These are phyloP conservation scores for Drosophila funebris DNA, from an alignment of 1,140 invertebrate genomes.

Conservation along the genomic window DNA sequence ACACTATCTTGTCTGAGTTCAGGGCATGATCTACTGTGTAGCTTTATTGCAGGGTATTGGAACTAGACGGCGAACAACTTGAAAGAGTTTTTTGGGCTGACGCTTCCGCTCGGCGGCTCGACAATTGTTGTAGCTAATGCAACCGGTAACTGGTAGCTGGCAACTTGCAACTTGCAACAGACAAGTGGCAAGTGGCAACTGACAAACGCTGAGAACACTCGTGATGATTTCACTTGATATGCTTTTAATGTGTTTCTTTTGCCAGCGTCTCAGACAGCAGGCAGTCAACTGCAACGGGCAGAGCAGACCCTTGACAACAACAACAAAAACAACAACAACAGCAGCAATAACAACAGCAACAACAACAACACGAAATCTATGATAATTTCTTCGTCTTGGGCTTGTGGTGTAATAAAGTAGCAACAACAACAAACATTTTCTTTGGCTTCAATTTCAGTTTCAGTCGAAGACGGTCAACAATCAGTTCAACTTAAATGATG, in stretches of 20 bases:
- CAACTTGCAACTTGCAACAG: slow-evolving; percentile 35
- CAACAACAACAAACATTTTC: slow-evolving; percentile 53
- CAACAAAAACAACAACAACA: background rate
- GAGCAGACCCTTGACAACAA: slow-evolving; percentile 4
- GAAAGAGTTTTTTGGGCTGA: slow-evolving; percentile 25
- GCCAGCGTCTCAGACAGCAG: slow-evolving; percentile 37
- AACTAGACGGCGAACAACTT: background rate
- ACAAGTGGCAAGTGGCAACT: slow-evolving; percentile 33
- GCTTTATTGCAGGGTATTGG: slow-evolving; percentile 1
- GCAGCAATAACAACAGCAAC: background rate
- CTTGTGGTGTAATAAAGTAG: slow-evolving; percentile 76
- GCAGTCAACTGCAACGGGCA: slow-evolving; percentile 76
- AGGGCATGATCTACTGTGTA: background rate
- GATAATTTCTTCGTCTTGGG: slow-evolving; percentile 15
- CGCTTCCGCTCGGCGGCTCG: slow-evolving; percentile 26
- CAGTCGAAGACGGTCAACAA: slow-evolving; percentile 62
- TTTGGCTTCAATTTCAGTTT: slow-evolving; percentile 74
- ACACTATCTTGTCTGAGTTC: too few relatives aligned
- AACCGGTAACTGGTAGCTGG: slow-evolving; percentile 29
- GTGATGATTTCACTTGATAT: slow-evolving; percentile 73
- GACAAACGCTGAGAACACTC: slow-evolving; percentile 60
- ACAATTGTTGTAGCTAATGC: slow-evolving; percentile 24
- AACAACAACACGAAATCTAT: background rate
- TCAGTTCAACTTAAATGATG: slow-evolving; percentile 55
- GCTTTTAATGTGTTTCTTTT: slow-evolving; percentile 79